phyloP scores from a whole-genome alignment of 2,113 vertebrate species.

The Hyperoodon ampullatus region DNA sequence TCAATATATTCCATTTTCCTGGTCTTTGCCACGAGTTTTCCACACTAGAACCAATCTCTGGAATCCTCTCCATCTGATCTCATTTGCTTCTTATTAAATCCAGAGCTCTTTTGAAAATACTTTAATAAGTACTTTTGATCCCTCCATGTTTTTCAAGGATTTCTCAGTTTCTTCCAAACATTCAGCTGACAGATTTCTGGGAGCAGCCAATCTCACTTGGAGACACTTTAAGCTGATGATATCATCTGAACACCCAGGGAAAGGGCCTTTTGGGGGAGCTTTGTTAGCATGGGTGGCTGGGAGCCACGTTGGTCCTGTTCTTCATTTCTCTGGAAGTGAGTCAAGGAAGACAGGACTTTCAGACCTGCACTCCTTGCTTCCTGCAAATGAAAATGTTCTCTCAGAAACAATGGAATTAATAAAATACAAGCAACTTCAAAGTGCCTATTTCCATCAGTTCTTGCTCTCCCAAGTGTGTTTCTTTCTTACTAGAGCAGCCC shows the following conservation, averaged over 20 bases:
- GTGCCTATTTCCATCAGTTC: background rate
- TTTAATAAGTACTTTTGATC: conserved; percentile 37
- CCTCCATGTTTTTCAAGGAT: conserved; percentile 49
- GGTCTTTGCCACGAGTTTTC: conserved; percentile 26
- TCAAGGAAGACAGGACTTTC: background rate
- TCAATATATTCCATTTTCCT: background rate
- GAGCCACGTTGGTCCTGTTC: background rate
- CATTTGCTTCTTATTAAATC: conserved; percentile 62
- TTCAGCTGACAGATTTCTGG: conserved; percentile 51
- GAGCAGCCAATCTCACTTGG: background rate
- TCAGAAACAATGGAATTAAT: background rate
- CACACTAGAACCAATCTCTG: background rate
- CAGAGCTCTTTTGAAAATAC: conserved; percentile 56
- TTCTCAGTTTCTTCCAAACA: conserved; percentile 49
- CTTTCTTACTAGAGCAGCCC: background rate
- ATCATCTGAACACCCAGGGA: background rate
- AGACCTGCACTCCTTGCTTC: background rate
- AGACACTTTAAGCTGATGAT: background rate
- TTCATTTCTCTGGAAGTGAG: background rate
- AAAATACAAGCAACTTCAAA: background rate
- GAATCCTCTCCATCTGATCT: conserved; percentile 26
- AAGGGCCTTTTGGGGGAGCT: background rate
- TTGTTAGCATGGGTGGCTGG: background rate
- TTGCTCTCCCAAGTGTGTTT: background rate
- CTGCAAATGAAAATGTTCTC: background rate